A percentile compares a stretch with the other conserved stretches of the same genome.
Evolutionary conservation across 1,140 invertebrate genomes (phyloP).

Genomic region (Coenobita brevimanus): DNA sequence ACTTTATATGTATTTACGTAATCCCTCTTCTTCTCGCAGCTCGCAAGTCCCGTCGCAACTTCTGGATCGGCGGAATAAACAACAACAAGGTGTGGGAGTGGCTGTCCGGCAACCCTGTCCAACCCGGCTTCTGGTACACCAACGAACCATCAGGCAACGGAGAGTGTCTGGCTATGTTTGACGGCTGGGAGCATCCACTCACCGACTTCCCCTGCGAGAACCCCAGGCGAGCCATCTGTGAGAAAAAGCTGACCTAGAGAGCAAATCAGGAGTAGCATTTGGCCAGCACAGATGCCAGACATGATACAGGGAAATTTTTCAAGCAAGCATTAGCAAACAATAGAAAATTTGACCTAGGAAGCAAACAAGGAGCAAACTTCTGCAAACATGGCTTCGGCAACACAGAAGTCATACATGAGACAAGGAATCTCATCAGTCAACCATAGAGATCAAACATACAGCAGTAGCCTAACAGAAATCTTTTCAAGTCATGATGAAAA

Average conservation of each 20-base stretch:
- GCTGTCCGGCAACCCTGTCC: conserved; percentile 22
- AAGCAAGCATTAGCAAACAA: too few relatives aligned
- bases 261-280: too few relatives aligned
- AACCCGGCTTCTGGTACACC: conserved; percentile 19
- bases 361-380: too few relatives aligned
- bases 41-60: conserved; percentile 42
- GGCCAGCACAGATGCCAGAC: too few relatives aligned
- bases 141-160: conserved; percentile 54
- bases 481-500: too few relatives aligned
- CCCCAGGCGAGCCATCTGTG: conserved; percentile 33
- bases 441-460: too few relatives aligned
- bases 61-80: conserved; percentile 42
- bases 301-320: too few relatives aligned
- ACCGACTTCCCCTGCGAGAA: conserved; percentile 54
- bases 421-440: too few relatives aligned
- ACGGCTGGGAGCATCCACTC: conserved; percentile 49
- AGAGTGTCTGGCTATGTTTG: conserved; percentile 46
- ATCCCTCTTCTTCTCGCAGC: neutral
- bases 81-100: conserved; percentile 44
- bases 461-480: too few relatives aligned
- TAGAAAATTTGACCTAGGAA: too few relatives aligned
- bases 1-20: neutral
- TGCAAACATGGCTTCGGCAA: too few relatives aligned
- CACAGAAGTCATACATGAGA: too few relatives aligned
- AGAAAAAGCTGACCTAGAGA: neutral